Evolutionary conservation across 2,888 invertebrate species (phyloP), one percentile per base, ranked within the genome.

Genomic region (Leucophenga maculata): DNA sequence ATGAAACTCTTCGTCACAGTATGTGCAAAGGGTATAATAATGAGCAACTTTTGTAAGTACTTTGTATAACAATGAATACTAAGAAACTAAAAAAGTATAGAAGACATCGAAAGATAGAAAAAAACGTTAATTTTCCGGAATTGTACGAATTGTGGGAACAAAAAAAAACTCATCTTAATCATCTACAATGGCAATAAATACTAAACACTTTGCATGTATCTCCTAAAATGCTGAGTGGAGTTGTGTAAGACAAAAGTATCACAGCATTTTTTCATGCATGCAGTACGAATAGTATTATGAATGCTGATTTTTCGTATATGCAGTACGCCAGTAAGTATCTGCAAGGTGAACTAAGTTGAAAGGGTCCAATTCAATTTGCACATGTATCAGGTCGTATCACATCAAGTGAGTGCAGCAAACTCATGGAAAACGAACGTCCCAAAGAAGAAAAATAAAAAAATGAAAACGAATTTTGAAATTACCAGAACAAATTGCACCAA

Each of bases 71-170:
- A 39, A 39, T 11, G 39, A 39, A 39, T 6, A 39, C 39, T 39
- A 39, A 8, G 39, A 39, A 50, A 18, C 50, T 50, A n/a, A 50
- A 50, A 11, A n/a, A 50, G 39, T 16, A 60, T 3, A 60, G n/a
- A 60, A 60, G 20, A 3, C 39, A 57, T 11, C 9, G 18, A 44
- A 4, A n/a, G n/a, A n/a, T n/a, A 59, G 32, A 32, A 60, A 44
- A 60, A 60, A 78, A 80, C 78, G 78, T 77, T 78, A 80, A 83
- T 81, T 81, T 81, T 81, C 82, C 80, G 77, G 82, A 80, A 80
- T 76, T 80, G 80, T 79, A 79, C 78, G 75, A 79, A 72, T 80
- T 83, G 83, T 82, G 83, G 83, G 81, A 82, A 82, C 82, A 82
- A 79, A 82, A 76, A 69, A 70, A 68, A 39, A 3, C 8, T 39